These are phyloP conservation scores for Dasysyrphus albostriatus DNA, from an alignment of 2,888 invertebrate genomes.

Conservation along the genomic window DNA sequence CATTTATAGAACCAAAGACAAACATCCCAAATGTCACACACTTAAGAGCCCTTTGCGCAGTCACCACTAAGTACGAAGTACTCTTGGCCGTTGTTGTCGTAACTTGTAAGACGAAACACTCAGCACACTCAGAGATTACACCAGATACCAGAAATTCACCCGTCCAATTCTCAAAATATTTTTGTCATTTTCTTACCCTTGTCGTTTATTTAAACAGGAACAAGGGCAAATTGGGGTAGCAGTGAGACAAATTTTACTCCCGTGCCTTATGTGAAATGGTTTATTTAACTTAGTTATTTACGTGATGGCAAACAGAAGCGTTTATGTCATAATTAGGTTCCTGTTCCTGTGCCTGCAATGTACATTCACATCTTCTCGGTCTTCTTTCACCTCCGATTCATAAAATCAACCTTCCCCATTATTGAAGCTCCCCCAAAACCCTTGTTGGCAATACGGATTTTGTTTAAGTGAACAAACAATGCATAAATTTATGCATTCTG, in stretches of 20 bases:
- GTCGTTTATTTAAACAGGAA: slow-evolving; percentile 23
- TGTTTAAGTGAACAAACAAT: slow-evolving; percentile 72
- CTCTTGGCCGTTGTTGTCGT: slow-evolving; percentile 57
- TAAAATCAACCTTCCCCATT: slow-evolving; percentile 11
- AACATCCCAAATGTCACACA: slow-evolving; percentile 67
- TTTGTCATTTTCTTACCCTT: slow-evolving; percentile 38
- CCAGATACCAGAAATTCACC: slow-evolving; percentile 20
- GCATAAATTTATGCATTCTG: slow-evolving; percentile 67
- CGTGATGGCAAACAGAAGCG: slow-evolving; percentile 72
- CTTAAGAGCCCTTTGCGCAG: slow-evolving; percentile 64
- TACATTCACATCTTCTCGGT: neutral
- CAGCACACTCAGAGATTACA: neutral
- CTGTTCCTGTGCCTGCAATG: slow-evolving; percentile 17
- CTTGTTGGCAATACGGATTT: slow-evolving; percentile 64
- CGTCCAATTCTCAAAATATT: slow-evolving; percentile 49
- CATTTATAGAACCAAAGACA: slow-evolving; percentile 57
- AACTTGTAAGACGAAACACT: slow-evolving; percentile 42
- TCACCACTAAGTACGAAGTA: slow-evolving; percentile 68
- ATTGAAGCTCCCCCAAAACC: slow-evolving; percentile 8
- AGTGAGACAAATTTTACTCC: slow-evolving; percentile 52
- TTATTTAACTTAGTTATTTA: slow-evolving; percentile 72
- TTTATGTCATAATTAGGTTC: slow-evolving; percentile 73
- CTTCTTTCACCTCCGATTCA: neutral
- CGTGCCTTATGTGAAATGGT: slow-evolving; percentile 56
- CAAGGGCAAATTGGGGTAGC: neutral